Evolutionary conservation across 1,140 invertebrate species (phyloP), one percentile per base, ranked within the genome.

Genomic region (Agrilus planipennis): DNA sequence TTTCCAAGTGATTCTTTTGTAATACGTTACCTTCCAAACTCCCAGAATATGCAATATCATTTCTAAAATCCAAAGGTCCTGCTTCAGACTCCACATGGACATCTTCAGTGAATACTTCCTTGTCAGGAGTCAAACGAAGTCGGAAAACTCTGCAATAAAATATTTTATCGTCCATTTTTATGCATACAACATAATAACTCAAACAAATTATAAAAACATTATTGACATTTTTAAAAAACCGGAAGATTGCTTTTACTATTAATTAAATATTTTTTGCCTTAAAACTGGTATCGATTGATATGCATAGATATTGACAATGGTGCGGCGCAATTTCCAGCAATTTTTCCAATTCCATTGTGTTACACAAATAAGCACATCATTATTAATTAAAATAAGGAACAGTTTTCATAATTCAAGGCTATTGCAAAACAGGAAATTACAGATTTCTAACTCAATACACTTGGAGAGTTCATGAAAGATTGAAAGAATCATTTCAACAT

Each of bases 1-100:
- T n/a, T n/a, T n/a, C n/a, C n/a, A n/a, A n/a, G n/a, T n/a, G n/a
- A n/a, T n/a, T n/a, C n/a, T n/a, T n/a, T n/a, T n/a, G n/a, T n/a
- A n/a, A n/a, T n/a, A n/a, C n/a, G 19, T 68, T 61, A 83, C 86
- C 85, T 73, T 86, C 78, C 46, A 90, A 68, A 29, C 71, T 76
- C 50, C 86, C 86, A 12, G 70, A 70, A 59, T 88, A 89, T 41
- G 83, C 77, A 50, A 80, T 77, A 23, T 69, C 72, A 17, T 75
- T 71, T 64, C 88, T 80, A 64, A 83, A 88, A 47, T 73, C 60
- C 45, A 89, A 64, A 22, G 72, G 70, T 18, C 83, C 83, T 23
- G 69, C 55, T 6, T 79, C 79, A 21, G 75, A 76, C 58, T 89
- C 84, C 57, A 92, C 85, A 50, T 80, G 69, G 17, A 79, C 81